These are phyloP conservation scores for Gymnocheta viridis DNA, from an alignment of 2,888 invertebrate genomes.

Conservation along the genomic window DNA sequence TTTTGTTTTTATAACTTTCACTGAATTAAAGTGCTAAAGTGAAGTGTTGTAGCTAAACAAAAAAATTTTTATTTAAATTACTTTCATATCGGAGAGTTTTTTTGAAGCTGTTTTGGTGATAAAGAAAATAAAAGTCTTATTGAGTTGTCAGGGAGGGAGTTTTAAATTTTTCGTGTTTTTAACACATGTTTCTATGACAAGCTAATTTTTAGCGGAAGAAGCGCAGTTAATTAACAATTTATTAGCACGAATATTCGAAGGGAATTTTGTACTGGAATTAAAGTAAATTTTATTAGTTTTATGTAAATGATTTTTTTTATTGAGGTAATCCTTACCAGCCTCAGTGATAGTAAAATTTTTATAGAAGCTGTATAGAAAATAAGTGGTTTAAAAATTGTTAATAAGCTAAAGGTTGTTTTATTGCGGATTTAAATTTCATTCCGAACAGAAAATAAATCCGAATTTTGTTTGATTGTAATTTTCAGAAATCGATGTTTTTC, in stretches of 20 bases:
- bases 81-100: neutral
- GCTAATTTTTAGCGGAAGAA: neutral
- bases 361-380: too few relatives aligned
- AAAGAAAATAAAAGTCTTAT: constrained; percentile 14
- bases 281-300: neutral
- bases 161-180: neutral
- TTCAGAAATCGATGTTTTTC: too few relatives aligned
- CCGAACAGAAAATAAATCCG: too few relatives aligned
- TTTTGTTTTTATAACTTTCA: constrained; percentile 34
- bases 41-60: neutral
- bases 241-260: too few relatives aligned
- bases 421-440: too few relatives aligned
- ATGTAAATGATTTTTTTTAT: neutral
- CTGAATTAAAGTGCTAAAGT: constrained; percentile 34
- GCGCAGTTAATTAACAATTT: neutral
- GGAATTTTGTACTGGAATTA: too few relatives aligned
- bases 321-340: too few relatives aligned
- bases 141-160: constrained; percentile 6
- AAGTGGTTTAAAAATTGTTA: too few relatives aligned
- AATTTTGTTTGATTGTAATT: too few relatives aligned
- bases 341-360: too few relatives aligned
- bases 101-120: neutral
- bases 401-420: too few relatives aligned
- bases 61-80: constrained; percentile 34
- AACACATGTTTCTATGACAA: constrained; percentile 47